These are phyloP conservation scores for Musca domestica DNA, from an alignment of 1,140 invertebrate genomes.

Conservation along the genomic window DNA sequence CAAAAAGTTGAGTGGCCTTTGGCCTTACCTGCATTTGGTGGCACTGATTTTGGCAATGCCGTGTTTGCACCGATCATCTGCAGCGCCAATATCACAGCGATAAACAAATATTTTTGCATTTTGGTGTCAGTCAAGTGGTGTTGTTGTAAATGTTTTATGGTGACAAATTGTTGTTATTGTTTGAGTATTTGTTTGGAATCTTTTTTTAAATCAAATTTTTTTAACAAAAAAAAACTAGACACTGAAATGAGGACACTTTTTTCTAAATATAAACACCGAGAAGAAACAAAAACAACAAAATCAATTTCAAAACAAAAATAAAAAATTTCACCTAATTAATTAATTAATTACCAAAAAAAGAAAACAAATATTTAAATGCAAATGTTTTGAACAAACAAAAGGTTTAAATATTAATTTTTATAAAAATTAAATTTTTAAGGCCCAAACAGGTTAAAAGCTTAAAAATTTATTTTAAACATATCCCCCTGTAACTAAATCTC, in stretches of 20 bases:
- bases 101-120: conserved; percentile 48
- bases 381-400: too few species aligned
- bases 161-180: conserved; percentile 1
- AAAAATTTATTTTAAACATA: too few species aligned
- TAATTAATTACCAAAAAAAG: too few species aligned
- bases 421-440: too few species aligned
- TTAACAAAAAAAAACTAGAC: neutral
- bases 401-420: too few species aligned
- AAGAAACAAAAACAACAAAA: conserved; percentile 9
- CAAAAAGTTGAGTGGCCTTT: neutral
- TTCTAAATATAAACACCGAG: neutral
- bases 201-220: conserved; percentile 11
- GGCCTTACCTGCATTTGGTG: conserved; percentile 23
- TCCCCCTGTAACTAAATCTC: too few species aligned
- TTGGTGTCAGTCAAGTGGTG: conserved; percentile 22
- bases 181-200: conserved; percentile 1
- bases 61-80: conserved; percentile 42
- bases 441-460: too few species aligned
- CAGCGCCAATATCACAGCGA: conserved; percentile 48
- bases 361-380: too few species aligned
- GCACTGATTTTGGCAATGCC: conserved; percentile 33
- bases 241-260: neutral
- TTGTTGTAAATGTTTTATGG: conserved; percentile 26
- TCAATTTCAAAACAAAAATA: too few species aligned
- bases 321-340: too few species aligned